Evolutionary conservation across 2,888 invertebrate species (phyloP), one percentile per base, ranked within the genome.

Genomic region (Stenodema calcarata): DNA sequence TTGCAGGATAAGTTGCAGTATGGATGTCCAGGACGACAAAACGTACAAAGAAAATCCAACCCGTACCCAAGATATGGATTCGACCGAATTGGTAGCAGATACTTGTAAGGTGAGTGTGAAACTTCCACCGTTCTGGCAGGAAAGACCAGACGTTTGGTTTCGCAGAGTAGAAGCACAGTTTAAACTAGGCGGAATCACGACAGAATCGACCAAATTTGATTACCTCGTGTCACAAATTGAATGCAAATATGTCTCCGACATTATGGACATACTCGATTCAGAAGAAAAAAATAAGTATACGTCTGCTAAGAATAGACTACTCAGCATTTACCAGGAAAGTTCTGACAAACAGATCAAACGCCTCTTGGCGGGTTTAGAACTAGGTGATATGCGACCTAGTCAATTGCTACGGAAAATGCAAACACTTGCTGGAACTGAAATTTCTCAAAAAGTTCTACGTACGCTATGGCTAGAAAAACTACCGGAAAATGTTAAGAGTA

Each of bases 71-170:
- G 35, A n/a, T n/a, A n/a, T n/a, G n/a, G n/a, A 35, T 35, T 7
- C 35, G 35, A 4, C 35, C 9, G 54, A 18, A 9, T 16, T 54
- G 3, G 14, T 28, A 78, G 16, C 35, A 35, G 35, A 35, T 35
- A 35, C 35, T 35, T 35, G 35, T 35, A 42, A 79, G 42, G 75
- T 87, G 0, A 69, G 28, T 79, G 14, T 83, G 0, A 87, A 86
- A 86, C n/a, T 87, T 14, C 83, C 87, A 9, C 47, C 87, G 9
- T 87, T 87, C 41, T 87, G 82, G 87, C 12, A 16, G 9, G 82
- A 82, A 28, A 27, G 86, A 16, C 69, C 86, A 0, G 62, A 86
- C 18, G 23, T 86, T 28, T 87, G 83, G 87, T 86, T 87, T 50
- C 54, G 6, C 28, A 78, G 83, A 76, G 86, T 82, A 4, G 83